Conservation (phyloP, 2,113 vertebrate genomes). For the Anhinga rufa region DNA sequence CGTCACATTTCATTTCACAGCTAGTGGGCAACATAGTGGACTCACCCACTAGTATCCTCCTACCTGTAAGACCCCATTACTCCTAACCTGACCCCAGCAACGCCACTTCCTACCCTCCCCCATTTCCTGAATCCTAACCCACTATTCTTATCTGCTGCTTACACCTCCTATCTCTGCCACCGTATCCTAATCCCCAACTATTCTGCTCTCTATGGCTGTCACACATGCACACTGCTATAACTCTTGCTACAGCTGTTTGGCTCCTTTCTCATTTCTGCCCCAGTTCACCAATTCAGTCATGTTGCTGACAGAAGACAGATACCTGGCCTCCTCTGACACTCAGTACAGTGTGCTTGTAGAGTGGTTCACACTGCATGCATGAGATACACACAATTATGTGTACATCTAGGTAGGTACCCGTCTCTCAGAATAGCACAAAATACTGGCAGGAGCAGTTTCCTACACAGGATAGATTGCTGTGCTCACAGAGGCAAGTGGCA, state of each 20-base stretch:
- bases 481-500: background rate
- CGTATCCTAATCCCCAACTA: background rate
- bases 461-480: background rate
- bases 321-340: background rate
- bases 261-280: background rate
- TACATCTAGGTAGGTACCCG: background rate
- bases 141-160: background rate
- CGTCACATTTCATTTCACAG: fast-evolving
- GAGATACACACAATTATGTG: background rate
- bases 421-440: background rate
- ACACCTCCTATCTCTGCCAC: background rate
- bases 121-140: background rate
- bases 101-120: background rate
- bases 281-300: background rate
- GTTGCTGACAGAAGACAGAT: background rate
- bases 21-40: background rate
- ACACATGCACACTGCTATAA: background rate
- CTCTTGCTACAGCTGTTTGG: background rate
- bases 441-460: background rate
- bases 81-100: background rate
- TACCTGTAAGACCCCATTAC: background rate
- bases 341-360: background rate
- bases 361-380: fast-evolving
- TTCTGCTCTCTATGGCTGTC: background rate
- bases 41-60: background rate